phyloP scores from a whole-genome alignment of 2,888 invertebrate genomes.

The Osedax fenrisi region DNA sequence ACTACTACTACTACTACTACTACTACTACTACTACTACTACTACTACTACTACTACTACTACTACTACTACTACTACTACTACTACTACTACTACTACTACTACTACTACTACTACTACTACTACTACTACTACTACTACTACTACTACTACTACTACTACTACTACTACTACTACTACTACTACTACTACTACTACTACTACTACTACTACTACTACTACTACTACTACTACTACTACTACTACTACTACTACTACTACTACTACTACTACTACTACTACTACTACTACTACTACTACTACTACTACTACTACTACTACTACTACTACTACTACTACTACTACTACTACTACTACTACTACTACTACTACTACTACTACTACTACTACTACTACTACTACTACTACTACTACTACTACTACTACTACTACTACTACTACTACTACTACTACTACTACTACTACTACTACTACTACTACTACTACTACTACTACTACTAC shows the following conservation, averaged over 20 bases:
- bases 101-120: constrained; percentile 23
- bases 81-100: constrained; percentile 28
- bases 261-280: constrained; percentile 13
- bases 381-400: constrained; percentile 28
- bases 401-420: constrained; percentile 29
- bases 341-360: constrained; percentile 9
- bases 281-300: constrained; percentile 15
- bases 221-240: constrained; percentile 28
- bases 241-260: constrained; percentile 14
- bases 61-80: constrained; percentile 28
- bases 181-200: constrained; percentile 26
- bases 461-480: constrained; percentile 26
- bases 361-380: constrained; percentile 23
- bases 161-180: constrained; percentile 27
- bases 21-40: constrained; percentile 24
- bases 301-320: constrained; percentile 7
- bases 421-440: constrained; percentile 28
- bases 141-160: constrained; percentile 27
- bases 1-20: constrained; percentile 20
- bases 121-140: constrained; percentile 26
- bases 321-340: constrained; percentile 12
- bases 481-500: constrained; percentile 26
- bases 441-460: constrained; percentile 27
- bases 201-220: constrained; percentile 28
- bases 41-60: constrained; percentile 28